Percentiles rank a stretch among this genome's conserved stretches.
Evolutionary conservation across 2,888 invertebrate genomes (phyloP).

Genomic region (Pocota personata): DNA sequence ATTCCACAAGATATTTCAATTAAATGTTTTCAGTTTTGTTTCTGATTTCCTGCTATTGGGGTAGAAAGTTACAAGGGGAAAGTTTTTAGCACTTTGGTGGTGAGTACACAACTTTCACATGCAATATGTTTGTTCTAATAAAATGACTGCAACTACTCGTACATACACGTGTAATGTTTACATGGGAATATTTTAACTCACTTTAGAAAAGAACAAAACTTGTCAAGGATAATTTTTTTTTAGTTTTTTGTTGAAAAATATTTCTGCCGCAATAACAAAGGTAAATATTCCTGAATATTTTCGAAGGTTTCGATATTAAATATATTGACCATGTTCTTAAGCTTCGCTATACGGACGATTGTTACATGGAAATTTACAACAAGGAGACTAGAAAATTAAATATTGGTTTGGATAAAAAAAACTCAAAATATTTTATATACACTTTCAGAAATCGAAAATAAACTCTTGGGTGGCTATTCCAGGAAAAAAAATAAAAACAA

Average conservation of each 20-base stretch:
- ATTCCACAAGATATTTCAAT: slow-evolving; percentile 20
- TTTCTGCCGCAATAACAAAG: background rate
- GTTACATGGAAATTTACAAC: too few relatives aligned
- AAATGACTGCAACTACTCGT: background rate
- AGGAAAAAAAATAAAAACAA: too few relatives aligned
- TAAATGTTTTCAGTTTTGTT: slow-evolving; percentile 12
- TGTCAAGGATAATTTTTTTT: background rate
- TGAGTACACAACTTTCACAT: background rate
- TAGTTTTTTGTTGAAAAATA: background rate
- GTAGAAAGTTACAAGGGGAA: background rate
- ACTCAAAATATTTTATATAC: too few relatives aligned
- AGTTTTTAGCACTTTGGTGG: background rate
- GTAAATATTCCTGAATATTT: background rate
- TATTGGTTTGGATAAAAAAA: too few relatives aligned
- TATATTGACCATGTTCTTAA: too few relatives aligned
- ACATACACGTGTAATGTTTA: background rate
- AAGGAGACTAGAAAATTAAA: too few relatives aligned
- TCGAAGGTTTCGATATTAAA: background rate
- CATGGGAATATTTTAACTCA: background rate
- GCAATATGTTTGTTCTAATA: background rate
- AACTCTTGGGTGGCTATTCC: too few relatives aligned
- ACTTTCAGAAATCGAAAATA: too few relatives aligned
- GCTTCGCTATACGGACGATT: too few relatives aligned
- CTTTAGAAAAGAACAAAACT: background rate
- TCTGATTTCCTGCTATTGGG: background rate